Evolutionary conservation across 2,797 vertebrate species (phyloP).

Genomic region (Diceros bicornis): DNA sequence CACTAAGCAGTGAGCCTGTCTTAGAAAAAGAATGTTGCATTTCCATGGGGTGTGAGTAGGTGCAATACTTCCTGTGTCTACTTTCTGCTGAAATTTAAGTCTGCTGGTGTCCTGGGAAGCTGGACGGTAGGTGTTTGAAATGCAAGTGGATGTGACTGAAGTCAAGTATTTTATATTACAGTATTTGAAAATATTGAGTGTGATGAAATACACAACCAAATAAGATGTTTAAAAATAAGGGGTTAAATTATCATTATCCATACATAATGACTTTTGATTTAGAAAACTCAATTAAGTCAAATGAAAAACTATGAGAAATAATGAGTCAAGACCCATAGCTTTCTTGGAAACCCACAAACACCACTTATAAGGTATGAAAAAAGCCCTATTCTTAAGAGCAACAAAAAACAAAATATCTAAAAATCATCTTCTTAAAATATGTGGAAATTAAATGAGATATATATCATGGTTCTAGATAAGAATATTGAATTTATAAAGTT

Average conservation of each 20-base stretch:
- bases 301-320: not conserved
- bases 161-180: not conserved
- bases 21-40: not conserved
- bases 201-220: not conserved
- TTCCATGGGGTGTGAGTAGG: not conserved
- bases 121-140: not conserved
- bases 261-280: not conserved
- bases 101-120: not conserved
- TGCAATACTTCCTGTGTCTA: not conserved
- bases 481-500: constrained; percentile 15
- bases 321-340: not conserved
- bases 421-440: not conserved
- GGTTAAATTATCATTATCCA: not conserved
- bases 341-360: not conserved
- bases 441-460: not conserved
- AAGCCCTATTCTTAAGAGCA: not conserved
- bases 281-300: not conserved
- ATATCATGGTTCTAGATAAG: not conserved
- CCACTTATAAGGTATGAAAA: not conserved
- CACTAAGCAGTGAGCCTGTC: not conserved
- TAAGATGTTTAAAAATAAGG: not conserved
- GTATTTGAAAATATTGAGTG: not conserved
- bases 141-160: not conserved
- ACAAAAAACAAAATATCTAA: not conserved
- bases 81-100: not conserved